Percentiles rank a stretch among this genome's conserved stretches.
phyloP scores from a whole-genome alignment of 2,888 invertebrate species.

The Epistrophe grossulariae region DNA sequence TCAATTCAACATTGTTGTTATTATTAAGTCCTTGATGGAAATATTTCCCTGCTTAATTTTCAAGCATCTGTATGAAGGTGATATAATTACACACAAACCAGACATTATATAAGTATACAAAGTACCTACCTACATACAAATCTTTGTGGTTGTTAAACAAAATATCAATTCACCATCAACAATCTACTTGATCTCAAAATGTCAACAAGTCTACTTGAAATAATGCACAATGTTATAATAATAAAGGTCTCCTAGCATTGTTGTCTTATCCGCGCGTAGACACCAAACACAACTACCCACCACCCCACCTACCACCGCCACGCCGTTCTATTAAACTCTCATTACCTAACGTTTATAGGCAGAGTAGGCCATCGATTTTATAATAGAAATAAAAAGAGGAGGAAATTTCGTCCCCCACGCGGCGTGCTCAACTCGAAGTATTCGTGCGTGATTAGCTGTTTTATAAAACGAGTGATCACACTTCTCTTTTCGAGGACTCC shows the following conservation, averaged over 20 bases:
- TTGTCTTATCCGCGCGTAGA: conserved; percentile 17
- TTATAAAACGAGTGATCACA: conserved; percentile 62
- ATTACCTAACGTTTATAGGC: conserved; percentile 3
- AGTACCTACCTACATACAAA: background rate
- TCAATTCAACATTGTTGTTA: background rate
- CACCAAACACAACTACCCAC: background rate
- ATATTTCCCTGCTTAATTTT: conserved; percentile 21
- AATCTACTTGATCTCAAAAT: conserved; percentile 45
- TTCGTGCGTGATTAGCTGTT: conserved; percentile 73
- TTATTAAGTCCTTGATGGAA: background rate
- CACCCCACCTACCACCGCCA: background rate
- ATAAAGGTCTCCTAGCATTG: background rate
- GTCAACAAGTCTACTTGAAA: conserved; percentile 67
- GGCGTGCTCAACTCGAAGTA: background rate
- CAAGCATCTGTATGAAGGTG: background rate
- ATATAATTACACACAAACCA: conserved; percentile 10
- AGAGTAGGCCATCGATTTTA: conserved; percentile 72
- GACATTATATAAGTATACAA: background rate
- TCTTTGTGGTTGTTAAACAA: background rate
- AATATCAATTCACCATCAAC: conserved; percentile 33
- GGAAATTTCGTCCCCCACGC: conserved; percentile 7
- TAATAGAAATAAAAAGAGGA: conserved; percentile 24
- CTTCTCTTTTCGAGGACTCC: conserved; percentile 57
- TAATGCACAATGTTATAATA: conserved; percentile 34
- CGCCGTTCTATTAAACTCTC: background rate